Evolutionary conservation across 2,113 vertebrate species (phyloP).

Genomic region (Galbula dea): DNA sequence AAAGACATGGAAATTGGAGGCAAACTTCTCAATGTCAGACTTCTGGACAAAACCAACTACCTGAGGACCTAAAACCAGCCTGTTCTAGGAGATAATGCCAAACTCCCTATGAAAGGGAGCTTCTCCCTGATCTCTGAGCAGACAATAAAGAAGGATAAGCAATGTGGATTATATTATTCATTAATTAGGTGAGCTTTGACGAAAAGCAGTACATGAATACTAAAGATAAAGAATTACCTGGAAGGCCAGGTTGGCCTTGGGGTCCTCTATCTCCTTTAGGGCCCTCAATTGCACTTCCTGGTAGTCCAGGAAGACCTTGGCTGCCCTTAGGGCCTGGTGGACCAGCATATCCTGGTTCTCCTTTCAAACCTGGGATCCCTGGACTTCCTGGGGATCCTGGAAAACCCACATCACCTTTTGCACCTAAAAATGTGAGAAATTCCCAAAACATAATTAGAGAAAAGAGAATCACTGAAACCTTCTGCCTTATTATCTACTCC

Average conservation of each 20-base stretch:
- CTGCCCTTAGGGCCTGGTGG: conserved; percentile 78
- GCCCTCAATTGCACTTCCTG: conserved; percentile 80
- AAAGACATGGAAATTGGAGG: neutral
- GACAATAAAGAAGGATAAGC: neutral
- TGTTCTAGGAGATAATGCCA: neutral
- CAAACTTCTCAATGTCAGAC: neutral
- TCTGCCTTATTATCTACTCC: neutral
- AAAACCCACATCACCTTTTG: conserved; percentile 85
- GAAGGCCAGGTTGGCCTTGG: conserved; percentile 79
- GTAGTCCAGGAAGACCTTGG: conserved; percentile 80
- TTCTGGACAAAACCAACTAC: neutral
- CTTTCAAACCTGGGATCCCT: conserved; percentile 89
- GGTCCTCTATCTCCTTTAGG: conserved; percentile 91
- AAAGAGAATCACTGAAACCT: neutral
- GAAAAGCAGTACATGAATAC: neutral
- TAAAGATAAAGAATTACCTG: conserved; percentile 74
- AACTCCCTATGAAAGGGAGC: neutral
- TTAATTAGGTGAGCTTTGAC: neutral
- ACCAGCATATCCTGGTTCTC: conserved; percentile 85
- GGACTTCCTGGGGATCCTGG: conserved; percentile 88
- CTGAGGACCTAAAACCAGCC: neutral
- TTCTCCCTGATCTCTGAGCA: neutral
- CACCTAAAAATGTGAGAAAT: conserved; percentile 73
- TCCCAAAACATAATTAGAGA: neutral
- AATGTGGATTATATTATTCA: neutral